Evolutionary conservation across 2,888 invertebrate genomes (phyloP), one percentile per base, ranked within the genome.

Genomic region (Lomographa bimaculata): DNA sequence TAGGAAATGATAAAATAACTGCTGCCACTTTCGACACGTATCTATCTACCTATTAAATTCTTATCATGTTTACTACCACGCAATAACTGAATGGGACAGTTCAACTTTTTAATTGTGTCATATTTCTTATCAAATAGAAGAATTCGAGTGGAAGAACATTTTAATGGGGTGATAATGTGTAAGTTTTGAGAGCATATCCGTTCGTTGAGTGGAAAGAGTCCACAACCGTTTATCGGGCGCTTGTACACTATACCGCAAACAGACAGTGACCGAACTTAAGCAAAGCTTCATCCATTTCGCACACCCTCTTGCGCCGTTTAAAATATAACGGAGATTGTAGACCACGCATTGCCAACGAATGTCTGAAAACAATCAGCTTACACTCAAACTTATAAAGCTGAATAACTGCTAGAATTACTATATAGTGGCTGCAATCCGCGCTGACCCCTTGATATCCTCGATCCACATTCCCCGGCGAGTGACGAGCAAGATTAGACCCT

Each of bases 371-470:
- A n/a, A 2, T n/a, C n/a, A n/a, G n/a, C n/a, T n/a, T n/a, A n/a
- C n/a, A n/a, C n/a, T n/a, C n/a, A n/a, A n/a, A n/a, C n/a, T n/a
- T n/a, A 4, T 16, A 7, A 28, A 43, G 32, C 12, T 37, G 3
- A 32, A 27, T 24, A 30, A 37, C 42, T 43, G 42, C 14, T 27
- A 24, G 9, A 14, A 33, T 25, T 6, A 2, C 23, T 40, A 34
- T 32, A 43, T 21, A 24, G 36, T 18, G 36, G 32, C 82, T 85
- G 80, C 86, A 87, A 89, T 87, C 89, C 85, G 79, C 76, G 84
- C 71, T 87, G 87, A 89, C 87, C 87, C 84, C 82, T 79, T 72
- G 85, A 86, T 85, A 87, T 89, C 86, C 86, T 85, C 85, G 79
- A 79, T 83, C 82, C 75, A 79, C 71, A 76, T 80, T 66, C 76